Conservation (phyloP, 2,113 vertebrate genomes). For the Scomber scombrus region DNA sequence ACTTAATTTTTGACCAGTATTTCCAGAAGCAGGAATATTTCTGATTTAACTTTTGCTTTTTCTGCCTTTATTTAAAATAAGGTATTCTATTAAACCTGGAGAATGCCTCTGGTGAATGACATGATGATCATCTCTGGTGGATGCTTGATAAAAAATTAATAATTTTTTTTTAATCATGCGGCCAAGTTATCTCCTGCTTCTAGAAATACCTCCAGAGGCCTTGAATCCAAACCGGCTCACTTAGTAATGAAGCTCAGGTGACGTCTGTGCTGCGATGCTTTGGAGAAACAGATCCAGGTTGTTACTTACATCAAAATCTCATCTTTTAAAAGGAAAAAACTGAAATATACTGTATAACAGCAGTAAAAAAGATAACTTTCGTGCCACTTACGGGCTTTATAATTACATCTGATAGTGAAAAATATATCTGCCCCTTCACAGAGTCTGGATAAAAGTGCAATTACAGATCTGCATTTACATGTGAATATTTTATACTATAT, state of each 20-base stretch:
- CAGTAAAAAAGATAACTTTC: too few species aligned
- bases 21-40: neutral
- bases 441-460: too few species aligned
- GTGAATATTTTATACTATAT: too few species aligned
- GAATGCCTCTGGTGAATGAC: conserved; percentile 20
- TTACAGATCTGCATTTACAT: too few species aligned
- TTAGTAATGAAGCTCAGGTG: neutral
- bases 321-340: too few species aligned
- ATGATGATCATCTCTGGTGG: neutral
- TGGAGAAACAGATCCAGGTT: too few species aligned
- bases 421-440: too few species aligned
- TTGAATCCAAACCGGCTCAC: neutral
- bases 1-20: neutral
- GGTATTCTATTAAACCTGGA: conserved; percentile 11
- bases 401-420: too few species aligned
- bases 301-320: too few species aligned
- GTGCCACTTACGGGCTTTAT: too few species aligned
- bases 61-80: neutral
- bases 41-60: neutral
- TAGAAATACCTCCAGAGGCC: conserved; percentile 32
- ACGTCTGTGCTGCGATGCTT: neutral
- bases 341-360: too few species aligned
- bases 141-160: conserved; percentile 46
- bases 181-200: conserved; percentile 45
- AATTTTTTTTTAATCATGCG: conserved; percentile 10